Evolutionary conservation across 2,113 vertebrate genomes (phyloP).

Genomic region (Gracilinanus agilis): DNA sequence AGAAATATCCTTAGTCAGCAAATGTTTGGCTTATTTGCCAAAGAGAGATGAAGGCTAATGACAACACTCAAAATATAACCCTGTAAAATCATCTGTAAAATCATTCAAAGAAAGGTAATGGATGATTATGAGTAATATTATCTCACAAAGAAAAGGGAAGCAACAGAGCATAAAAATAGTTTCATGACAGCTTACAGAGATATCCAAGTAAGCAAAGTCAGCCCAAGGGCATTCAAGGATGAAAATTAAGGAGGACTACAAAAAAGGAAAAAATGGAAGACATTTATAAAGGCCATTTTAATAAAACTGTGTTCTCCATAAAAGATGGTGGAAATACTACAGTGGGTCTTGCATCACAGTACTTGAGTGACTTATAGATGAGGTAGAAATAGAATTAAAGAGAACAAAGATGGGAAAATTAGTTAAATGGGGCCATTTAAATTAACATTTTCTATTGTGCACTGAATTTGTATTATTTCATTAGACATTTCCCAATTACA

Average conservation of each 20-base stretch:
- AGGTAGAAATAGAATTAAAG: neutral
- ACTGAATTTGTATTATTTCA: neutral
- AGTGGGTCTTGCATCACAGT: neutral
- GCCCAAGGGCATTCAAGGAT: neutral
- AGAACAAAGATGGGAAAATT: neutral
- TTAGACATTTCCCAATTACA: neutral
- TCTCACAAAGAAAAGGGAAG: neutral
- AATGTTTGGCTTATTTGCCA: neutral
- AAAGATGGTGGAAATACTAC: neutral
- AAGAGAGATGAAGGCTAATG: neutral
- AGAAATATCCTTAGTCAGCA: neutral
- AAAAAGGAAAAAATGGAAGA: neutral
- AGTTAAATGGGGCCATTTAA: neutral
- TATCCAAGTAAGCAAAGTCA: neutral
- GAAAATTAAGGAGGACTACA: neutral
- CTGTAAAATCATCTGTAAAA: neutral
- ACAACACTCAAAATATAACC: neutral
- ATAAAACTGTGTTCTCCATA: neutral
- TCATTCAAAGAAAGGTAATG: neutral
- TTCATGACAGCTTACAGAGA: neutral
- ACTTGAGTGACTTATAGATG: neutral
- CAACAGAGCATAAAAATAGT: neutral
- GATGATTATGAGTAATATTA: neutral
- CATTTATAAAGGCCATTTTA: neutral
- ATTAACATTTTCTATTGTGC: neutral